Evolutionary conservation across 2,888 invertebrate genomes (phyloP), one percentile per base, ranked within the genome.

Genomic region (Trachelus stipa): DNA sequence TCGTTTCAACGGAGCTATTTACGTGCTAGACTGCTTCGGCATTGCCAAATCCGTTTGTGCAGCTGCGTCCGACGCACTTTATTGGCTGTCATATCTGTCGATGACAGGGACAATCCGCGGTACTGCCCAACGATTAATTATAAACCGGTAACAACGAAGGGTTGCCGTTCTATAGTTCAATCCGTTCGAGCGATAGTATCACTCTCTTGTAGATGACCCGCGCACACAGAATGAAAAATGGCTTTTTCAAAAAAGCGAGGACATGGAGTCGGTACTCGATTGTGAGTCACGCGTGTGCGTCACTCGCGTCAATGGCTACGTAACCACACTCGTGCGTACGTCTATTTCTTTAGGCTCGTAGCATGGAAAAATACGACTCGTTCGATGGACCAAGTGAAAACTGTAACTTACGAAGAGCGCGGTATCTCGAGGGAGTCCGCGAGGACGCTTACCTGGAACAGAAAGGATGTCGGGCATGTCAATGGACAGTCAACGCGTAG

Each of bases 61-160:
- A 87, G 86, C 87, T 88, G 88, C 82, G 85, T 84, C 83, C 85
- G 88, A 86, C 88, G 87, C 87, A 89, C 88, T 89, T 91, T 89
- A 90, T 90, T 88, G 88, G 86, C 86, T 86, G 87, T 90, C 90
- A 89, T 89, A 88, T 90, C 90, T 90, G 90, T 87, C 86, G 86
- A 80, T 85, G 87, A 87, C 90, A 90, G 90, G 83, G 30, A 71
- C 31, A 30, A 9, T 71, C 71, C 71, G 71, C 71, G 84, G 85
- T 85, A 83, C 85, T 78, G 83, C 83, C 87, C 83, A 87, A 86
- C 88, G 87, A 88, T 88, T 90, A 89, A 90, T 90, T 90, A 90
- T 89, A 88, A 90, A 89, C 89, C 85, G 88, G 85, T 85, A 88
- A 89, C 89, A 90, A 88, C 89, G 84, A 82, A 81, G 40, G 40